Base-by-base conservation (phyloP, 2,888 invertebrate genomes). In the Gymnoscelis rufifasciata region DNA sequence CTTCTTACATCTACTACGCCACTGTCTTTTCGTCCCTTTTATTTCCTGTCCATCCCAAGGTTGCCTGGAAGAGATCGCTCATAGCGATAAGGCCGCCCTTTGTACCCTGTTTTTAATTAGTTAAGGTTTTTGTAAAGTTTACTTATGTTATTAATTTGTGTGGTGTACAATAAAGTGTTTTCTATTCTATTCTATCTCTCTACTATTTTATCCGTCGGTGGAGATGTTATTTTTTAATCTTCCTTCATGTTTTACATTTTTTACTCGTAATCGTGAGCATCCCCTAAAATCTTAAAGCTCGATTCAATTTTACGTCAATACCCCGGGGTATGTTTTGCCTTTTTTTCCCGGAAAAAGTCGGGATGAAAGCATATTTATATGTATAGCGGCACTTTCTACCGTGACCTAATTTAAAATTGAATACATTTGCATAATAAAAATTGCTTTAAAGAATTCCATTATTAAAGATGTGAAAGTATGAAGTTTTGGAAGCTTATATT, bases 291-390 rank as follows among this genome's bases (percentile, higher is more conserved):
- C 13, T 39, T 12, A 30, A 42, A 42, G 13, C 43, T 23, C 37
- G 19, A 29, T 23, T 28, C 36, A 43, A 33, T 28, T 15, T n/a
- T 29, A 33, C 31, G 31, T 33, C 31, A 33, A 33, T 33, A 15
- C 31, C 31, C 31, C 15, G 31, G 31, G 31, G 36, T 24, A 19
- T 33, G 24, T 15, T 33, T 33, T 33, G 5, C 31, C 29, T 4
- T 15, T 33, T 33, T 33, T 10, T 13, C 29, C 5, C 29, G 12
- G 15, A 33, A 10, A 24, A 42, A 13, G 4, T 28, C 29, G 37
- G 23, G 36, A 24, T 28, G 23, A 43, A 41, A 35, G 35, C 28
- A 43, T 29, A 37, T 37, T 43, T 37, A 28, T 36, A 29, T 43
- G 29, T 43, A 19, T 36, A 28, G 12, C 36, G 26, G 14, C 36